Base-by-base conservation (phyloP, 2,888 invertebrate species). In the Andricus curvator region DNA sequence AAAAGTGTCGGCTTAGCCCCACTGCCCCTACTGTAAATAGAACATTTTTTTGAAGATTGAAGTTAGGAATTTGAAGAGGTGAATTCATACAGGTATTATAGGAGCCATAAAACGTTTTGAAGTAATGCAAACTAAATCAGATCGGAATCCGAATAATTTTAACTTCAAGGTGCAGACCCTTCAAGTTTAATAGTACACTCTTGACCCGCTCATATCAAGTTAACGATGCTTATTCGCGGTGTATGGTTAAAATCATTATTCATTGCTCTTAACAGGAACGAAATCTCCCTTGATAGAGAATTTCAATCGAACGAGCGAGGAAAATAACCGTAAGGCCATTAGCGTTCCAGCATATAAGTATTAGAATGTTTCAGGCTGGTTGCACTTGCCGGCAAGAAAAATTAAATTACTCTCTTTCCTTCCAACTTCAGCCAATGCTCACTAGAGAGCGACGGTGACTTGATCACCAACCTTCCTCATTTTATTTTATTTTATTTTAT, bases 161-260 rank as follows among this genome's bases (percentile, higher is more conserved):
- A 74, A 74, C 74, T 74, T 74, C 74, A 56, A 74, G 74, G 51
- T 74, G 74, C 74, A 74, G 48, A 74, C 74, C 51, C 70, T 70
- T 70, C 70, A 70, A 70, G 70, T 70, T 70, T 70, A 70, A 70
- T 70, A 74, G 51, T 74, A 74, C 33, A 74, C 74, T 74, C 51
- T 74, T 74, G 74, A 74, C 74, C 74, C 33, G 51, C 33, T 33
- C 74, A 74, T 74, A 74, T 74, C 74, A 74, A 74, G 25, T 74
- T 74, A 74, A 74, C 51, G 74, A 74, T 74, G 74, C 74, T 74
- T 74, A 56, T 74, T 74, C 56, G 51, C 56, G 74, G 74, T 48
- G 70, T 74, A 74, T 74, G 74, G 74, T 74, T 74, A 74, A 74
- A 74, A 74, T 74, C 74, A 74, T 74, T 74, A 74, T 74, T 74